Conservation (phyloP, 1,140 invertebrate genomes). For the Linepithema humile region DNA sequence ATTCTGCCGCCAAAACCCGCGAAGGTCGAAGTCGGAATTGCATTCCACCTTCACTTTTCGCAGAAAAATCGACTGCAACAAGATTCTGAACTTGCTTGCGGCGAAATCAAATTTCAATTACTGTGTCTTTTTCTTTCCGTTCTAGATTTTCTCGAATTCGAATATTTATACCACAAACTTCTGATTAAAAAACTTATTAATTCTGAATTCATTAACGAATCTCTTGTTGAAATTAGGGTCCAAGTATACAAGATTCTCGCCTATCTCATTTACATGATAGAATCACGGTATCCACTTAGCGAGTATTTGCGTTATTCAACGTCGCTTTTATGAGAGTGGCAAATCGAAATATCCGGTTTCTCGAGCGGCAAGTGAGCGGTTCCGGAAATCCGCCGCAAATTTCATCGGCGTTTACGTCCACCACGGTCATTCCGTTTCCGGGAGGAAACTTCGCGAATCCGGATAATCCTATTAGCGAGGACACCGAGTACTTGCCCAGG, state of each 20-base stretch:
- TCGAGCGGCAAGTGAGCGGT: background rate
- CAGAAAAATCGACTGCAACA: background rate
- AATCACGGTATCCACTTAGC: constrained; percentile 5
- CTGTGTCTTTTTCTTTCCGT: background rate
- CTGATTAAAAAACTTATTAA: background rate
- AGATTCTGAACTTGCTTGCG: background rate
- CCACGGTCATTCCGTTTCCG: constrained; percentile 53
- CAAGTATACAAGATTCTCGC: background rate
- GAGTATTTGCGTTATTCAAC: background rate
- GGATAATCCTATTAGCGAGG: constrained; percentile 72
- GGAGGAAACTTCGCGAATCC: constrained; percentile 70
- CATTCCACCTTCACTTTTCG: constrained; percentile 57
- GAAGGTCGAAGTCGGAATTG: constrained; percentile 25
- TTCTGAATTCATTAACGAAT: background rate
- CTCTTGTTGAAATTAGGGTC: background rate
- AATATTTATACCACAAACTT: background rate
- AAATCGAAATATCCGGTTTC: constrained; percentile 52
- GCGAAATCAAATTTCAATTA: background rate
- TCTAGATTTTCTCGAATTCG: background rate
- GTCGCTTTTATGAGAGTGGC: background rate
- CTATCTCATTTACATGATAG: background rate
- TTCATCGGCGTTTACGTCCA: constrained; percentile 63
- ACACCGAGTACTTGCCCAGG: constrained; percentile 64
- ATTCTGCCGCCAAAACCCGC: constrained; percentile 50
- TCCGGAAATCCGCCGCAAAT: constrained; percentile 64